phyloP scores from a whole-genome alignment of 2,797 vertebrate genomes.

The Chromis chromis region DNA sequence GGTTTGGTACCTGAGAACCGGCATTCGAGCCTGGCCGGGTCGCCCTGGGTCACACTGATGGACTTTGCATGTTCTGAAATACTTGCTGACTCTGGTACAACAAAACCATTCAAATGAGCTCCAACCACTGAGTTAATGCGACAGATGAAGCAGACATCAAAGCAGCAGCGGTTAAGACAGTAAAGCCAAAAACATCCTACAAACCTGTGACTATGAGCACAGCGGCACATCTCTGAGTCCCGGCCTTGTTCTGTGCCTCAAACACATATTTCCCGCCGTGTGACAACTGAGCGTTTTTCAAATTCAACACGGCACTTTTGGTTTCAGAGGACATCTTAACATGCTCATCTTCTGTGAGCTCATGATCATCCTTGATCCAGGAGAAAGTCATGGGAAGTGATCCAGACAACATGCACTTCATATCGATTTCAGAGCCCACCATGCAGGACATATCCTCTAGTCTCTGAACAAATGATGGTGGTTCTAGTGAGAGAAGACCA shows the following conservation, averaged over 20 bases:
- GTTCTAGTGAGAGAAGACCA: slow-evolving; percentile 86
- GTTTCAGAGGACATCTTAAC: slow-evolving; percentile 91
- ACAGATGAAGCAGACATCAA: slow-evolving; percentile 48
- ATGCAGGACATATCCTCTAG: slow-evolving; percentile 90
- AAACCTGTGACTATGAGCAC: slow-evolving; percentile 93
- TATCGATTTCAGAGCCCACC: slow-evolving; percentile 88
- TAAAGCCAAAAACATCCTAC: slow-evolving; percentile 71
- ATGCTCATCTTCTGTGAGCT: slow-evolving; percentile 90
- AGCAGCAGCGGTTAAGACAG: slow-evolving; percentile 27
- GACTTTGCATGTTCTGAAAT: slow-evolving; percentile 89
- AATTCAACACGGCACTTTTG: slow-evolving; percentile 86
- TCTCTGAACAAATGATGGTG: slow-evolving; percentile 91
- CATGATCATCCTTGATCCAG: slow-evolving; percentile 93
- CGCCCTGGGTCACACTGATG: slow-evolving; percentile 89
- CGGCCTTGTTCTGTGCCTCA: slow-evolving; percentile 93
- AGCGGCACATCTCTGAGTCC: slow-evolving; percentile 91
- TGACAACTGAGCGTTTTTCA: slow-evolving; percentile 90
- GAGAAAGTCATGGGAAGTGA: slow-evolving; percentile 91
- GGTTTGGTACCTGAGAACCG: slow-evolving; percentile 92
- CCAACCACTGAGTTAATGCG: background rate
- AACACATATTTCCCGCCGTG: slow-evolving; percentile 94
- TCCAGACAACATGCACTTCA: slow-evolving; percentile 92
- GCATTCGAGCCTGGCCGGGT: slow-evolving; percentile 90
- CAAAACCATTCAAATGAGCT: slow-evolving; percentile 23
- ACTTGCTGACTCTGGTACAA: slow-evolving; percentile 89